A percentile compares a stretch with the other conserved stretches of the same genome.
Evolutionary conservation across 1,140 invertebrate species (phyloP).

Genomic region (Bombus haemorrhoidalis): DNA sequence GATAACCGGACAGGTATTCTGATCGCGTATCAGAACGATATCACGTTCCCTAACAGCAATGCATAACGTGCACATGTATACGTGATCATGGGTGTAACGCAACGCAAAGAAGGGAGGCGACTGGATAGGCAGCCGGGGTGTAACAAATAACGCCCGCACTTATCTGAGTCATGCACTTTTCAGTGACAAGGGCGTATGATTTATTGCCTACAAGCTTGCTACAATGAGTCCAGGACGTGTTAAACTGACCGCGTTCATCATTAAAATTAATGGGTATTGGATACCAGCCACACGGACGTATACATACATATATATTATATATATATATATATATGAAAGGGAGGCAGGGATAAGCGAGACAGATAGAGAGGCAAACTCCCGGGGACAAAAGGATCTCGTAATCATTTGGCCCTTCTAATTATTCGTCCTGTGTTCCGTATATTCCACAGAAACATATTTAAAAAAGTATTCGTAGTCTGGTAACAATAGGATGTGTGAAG

Average conservation of each 20-base stretch:
- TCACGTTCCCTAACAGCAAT: constrained; percentile 51
- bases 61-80: not conserved
- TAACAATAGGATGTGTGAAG: no score
- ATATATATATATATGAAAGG: constrained; percentile 7
- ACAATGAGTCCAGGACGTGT: constrained; percentile 72
- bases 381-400: constrained; percentile 8
- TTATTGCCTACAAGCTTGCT: constrained; percentile 67
- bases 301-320: not conserved
- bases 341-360: constrained; percentile 28
- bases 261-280: constrained; percentile 77
- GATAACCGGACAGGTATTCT: constrained; percentile 37
- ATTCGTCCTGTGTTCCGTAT: not conserved
- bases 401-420: constrained; percentile 35
- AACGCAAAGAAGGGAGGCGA: constrained; percentile 36
- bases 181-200: constrained; percentile 68
- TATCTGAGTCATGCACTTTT: constrained; percentile 71
- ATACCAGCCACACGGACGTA: constrained; percentile 51
- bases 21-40: constrained; percentile 55
- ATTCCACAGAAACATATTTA: not conserved
- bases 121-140: constrained; percentile 42
- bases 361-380: constrained; percentile 4
- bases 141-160: constrained; percentile 65
- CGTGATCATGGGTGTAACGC: not conserved
- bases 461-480: not conserved
- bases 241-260: constrained; percentile 76